phyloP scores from a whole-genome alignment of 2,113 vertebrate genomes.

The Podocnemis expansa region DNA sequence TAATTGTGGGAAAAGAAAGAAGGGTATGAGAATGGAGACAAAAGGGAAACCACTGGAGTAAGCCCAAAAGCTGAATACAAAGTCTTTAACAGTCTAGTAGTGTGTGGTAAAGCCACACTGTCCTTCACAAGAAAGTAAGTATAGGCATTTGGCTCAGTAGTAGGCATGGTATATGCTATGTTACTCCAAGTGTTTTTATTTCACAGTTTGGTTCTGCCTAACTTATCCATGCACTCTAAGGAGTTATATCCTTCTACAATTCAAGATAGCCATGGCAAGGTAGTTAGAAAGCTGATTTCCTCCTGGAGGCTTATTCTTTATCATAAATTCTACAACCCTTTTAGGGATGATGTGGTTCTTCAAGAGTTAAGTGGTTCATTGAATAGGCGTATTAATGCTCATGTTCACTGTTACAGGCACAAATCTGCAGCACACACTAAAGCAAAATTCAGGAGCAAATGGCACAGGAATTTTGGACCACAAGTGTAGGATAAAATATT shows the following conservation, averaged over 20 bases:
- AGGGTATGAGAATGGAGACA: neutral
- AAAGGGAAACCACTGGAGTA: neutral
- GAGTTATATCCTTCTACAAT: neutral
- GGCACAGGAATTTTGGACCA: neutral
- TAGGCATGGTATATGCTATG: neutral
- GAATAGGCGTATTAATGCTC: neutral
- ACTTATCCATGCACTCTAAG: neutral
- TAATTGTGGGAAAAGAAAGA: neutral
- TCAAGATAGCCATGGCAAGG: neutral
- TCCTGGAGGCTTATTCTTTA: neutral
- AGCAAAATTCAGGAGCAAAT: neutral
- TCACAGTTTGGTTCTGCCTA: neutral
- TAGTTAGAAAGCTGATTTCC: neutral
- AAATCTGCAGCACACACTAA: neutral
- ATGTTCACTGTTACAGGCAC: neutral
- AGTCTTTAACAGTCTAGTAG: neutral
- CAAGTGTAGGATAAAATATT: neutral
- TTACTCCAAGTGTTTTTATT: neutral
- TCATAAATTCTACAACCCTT: neutral
- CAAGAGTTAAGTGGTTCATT: neutral
- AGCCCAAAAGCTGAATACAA: neutral
- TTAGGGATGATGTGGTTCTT: neutral
- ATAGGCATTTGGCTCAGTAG: neutral
- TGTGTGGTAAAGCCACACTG: neutral
- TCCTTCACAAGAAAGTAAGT: neutral